phyloP scores from a whole-genome alignment of 2,888 invertebrate genomes.

The Mimas tiliae region DNA sequence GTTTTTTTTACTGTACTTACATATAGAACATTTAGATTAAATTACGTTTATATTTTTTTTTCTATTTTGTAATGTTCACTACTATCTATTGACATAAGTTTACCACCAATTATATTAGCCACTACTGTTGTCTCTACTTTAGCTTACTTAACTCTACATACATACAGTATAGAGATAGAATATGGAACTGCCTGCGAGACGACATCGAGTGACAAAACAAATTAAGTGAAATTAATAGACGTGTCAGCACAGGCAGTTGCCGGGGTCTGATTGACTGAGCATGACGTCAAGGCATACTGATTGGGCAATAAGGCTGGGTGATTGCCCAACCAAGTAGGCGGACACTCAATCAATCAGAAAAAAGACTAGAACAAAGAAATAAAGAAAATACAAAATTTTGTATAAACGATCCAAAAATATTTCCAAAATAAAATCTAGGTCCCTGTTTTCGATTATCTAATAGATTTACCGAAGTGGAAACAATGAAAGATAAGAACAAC shows the following conservation, averaged over 20 bases:
- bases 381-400: slow-evolving; percentile 57
- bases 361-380: slow-evolving; percentile 49
- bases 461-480: slow-evolving; percentile 36
- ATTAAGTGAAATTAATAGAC: slow-evolving; percentile 56
- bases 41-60: slow-evolving; percentile 70
- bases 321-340: slow-evolving; percentile 88
- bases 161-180: slow-evolving; percentile 75
- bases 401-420: slow-evolving; percentile 80
- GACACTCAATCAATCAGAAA: slow-evolving; percentile 77
- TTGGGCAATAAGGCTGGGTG: slow-evolving; percentile 90
- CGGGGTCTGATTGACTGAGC: slow-evolving; percentile 70
- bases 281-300: slow-evolving; percentile 80
- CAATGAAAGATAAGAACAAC: slow-evolving; percentile 57
- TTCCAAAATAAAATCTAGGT: slow-evolving; percentile 76
- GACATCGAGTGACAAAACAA: slow-evolving; percentile 51
- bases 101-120: slow-evolving; percentile 78
- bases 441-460: slow-evolving; percentile 72
- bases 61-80: slow-evolving; percentile 72
- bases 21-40: slow-evolving; percentile 78
- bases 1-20: slow-evolving; percentile 81
- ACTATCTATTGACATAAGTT: slow-evolving; percentile 83
- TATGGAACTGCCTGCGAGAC: slow-evolving; percentile 59
- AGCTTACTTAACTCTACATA: slow-evolving; percentile 83
- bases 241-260: slow-evolving; percentile 65
- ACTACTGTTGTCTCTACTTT: slow-evolving; percentile 74